Evolutionary conservation across 2,888 invertebrate species (phyloP).

Genomic region (Apodemia zela): DNA sequence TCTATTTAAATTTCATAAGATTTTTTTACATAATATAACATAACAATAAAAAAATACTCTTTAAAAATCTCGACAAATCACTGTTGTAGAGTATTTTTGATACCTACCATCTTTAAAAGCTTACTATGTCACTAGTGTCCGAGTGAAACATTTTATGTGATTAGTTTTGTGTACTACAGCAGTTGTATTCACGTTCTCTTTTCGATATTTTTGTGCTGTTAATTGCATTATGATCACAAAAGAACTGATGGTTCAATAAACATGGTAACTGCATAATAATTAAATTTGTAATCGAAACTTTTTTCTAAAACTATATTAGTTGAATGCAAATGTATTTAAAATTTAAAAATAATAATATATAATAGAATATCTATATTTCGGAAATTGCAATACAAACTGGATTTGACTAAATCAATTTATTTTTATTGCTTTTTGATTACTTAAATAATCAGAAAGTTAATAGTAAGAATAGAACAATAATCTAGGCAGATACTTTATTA

Average conservation of each 20-base stretch:
- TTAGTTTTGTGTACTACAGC: not conserved
- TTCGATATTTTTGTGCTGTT: not conserved
- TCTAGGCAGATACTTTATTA: no score
- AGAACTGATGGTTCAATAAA: not conserved
- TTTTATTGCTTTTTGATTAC: no score
- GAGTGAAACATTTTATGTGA: not conserved
- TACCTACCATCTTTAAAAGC: not conserved
- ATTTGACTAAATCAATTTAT: no score
- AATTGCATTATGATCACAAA: not conserved
- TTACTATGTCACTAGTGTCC: not conserved
- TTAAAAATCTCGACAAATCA: conserved; percentile 1
- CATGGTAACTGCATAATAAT: not conserved
- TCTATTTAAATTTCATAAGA: not conserved
- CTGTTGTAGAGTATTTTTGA: not conserved
- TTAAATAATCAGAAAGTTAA: no score
- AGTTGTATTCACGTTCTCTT: not conserved
- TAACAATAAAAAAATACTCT: conserved; percentile 6
- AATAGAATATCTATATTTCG: no score
- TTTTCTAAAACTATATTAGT: not conserved
- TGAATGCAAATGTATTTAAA: no score
- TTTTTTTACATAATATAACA: not conserved
- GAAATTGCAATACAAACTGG: no score
- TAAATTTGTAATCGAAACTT: no score
- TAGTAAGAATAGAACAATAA: no score
- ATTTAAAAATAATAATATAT: no score